These are phyloP conservation scores for Forbesichthys agassizii DNA, from an alignment of 2,113 vertebrate species.

Conservation along the genomic window DNA sequence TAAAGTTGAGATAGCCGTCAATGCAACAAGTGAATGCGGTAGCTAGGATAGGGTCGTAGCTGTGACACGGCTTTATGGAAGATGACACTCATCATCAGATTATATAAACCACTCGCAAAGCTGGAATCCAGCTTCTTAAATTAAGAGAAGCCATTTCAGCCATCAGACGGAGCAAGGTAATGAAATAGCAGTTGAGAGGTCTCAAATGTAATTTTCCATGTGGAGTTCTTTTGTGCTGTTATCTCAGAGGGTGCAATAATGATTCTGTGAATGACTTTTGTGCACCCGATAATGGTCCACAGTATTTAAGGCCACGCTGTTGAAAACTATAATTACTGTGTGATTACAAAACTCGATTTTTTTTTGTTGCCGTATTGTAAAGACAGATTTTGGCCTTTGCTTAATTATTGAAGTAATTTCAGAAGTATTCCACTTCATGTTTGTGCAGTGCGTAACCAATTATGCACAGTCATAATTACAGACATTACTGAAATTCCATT, in stretches of 20 bases:
- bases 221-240: constrained; percentile 79
- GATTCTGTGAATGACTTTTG: constrained; percentile 80
- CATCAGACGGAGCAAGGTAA: constrained; percentile 77
- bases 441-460: constrained; percentile 50
- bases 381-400: constrained; percentile 61
- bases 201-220: constrained; percentile 82
- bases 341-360: constrained; percentile 77
- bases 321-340: constrained; percentile 78
- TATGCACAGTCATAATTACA: constrained; percentile 57
- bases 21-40: constrained; percentile 70
- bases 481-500: constrained; percentile 64
- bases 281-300: constrained; percentile 76
- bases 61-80: constrained; percentile 78
- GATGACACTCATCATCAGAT: constrained; percentile 78
- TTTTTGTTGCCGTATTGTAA: constrained; percentile 57
- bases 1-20: constrained; percentile 44
- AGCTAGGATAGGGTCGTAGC: constrained; percentile 74
- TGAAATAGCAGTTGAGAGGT: constrained; percentile 81
- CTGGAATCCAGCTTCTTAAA: constrained; percentile 81
- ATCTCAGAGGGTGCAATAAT: constrained; percentile 81
- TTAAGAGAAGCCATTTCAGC: constrained; percentile 82
- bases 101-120: constrained; percentile 79
- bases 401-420: constrained; percentile 72
- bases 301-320: constrained; percentile 76
- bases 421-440: constrained; percentile 63